Conservation (phyloP, 2,113 vertebrate genomes). For the Jacana jacana region DNA sequence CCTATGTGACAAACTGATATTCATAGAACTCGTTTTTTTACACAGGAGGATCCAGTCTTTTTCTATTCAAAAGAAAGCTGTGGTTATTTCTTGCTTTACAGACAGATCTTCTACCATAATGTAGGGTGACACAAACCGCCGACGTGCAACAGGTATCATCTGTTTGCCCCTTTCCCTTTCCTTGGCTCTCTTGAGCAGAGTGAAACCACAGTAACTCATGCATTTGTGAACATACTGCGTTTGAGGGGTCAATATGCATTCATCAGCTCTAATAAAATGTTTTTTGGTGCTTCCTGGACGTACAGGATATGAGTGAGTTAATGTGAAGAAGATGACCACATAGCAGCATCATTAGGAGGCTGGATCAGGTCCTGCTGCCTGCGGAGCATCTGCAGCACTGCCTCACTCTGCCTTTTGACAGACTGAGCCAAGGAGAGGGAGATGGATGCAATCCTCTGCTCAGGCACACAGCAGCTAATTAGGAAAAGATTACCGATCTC, state of each 20-base stretch:
- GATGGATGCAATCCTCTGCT: not conserved
- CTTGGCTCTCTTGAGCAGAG: not conserved
- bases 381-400: constrained; percentile 18
- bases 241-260: not conserved
- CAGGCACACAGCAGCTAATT: not conserved
- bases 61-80: not conserved
- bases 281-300: constrained; percentile 25
- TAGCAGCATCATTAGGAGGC: not conserved
- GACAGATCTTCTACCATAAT: not conserved
- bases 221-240: not conserved
- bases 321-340: constrained; percentile 46
- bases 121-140: not conserved
- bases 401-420: not conserved
- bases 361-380: not conserved
- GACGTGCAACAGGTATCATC: not conserved
- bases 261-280: constrained; percentile 16
- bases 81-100: not conserved
- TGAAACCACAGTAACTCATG: not conserved
- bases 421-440: not conserved
- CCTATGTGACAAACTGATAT: not conserved
- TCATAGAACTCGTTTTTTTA: not conserved
- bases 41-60: not conserved
- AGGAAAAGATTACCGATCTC: constrained; percentile 12
- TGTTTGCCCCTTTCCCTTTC: not conserved
- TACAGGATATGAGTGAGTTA: constrained; percentile 44